Percentiles rank a stretch among this genome's conserved stretches.
phyloP scores from a whole-genome alignment of 2,113 vertebrate species.

The Romanogobio albipinnatus region DNA sequence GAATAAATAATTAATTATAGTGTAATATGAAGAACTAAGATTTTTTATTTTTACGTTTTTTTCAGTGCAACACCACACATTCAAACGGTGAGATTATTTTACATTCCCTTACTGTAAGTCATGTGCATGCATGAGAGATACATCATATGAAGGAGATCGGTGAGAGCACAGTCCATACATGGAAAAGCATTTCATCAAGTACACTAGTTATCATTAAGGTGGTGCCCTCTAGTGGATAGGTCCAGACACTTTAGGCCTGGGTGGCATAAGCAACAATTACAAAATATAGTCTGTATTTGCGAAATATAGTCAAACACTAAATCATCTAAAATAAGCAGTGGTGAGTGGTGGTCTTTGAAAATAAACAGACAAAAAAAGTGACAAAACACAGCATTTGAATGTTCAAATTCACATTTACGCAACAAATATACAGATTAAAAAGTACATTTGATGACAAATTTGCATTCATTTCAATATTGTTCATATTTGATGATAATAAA shows the following conservation, averaged over 20 bases:
- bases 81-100: not conserved
- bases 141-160: not conserved
- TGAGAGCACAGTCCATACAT: not conserved
- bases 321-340: not conserved
- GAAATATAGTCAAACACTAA: not conserved
- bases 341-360: not conserved
- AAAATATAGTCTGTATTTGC: not conserved
- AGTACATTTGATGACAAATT: too few relatives aligned
- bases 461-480: too few relatives aligned
- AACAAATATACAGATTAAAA: too few relatives aligned
- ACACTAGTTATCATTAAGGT: not conserved
- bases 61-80: conserved; percentile 29
- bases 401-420: too few relatives aligned
- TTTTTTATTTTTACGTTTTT: not conserved
- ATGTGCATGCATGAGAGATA: not conserved
- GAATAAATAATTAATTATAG: not conserved
- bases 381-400: too few relatives aligned
- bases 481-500: too few relatives aligned
- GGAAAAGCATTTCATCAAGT: too few relatives aligned
- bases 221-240: not conserved
- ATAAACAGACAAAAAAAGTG: too few relatives aligned
- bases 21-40: not conserved
- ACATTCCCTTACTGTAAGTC: not conserved
- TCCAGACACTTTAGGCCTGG: not conserved
- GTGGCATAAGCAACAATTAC: not conserved